These are phyloP conservation scores for Atta colombica DNA, from an alignment of 1,140 invertebrate species.

Conservation along the genomic window DNA sequence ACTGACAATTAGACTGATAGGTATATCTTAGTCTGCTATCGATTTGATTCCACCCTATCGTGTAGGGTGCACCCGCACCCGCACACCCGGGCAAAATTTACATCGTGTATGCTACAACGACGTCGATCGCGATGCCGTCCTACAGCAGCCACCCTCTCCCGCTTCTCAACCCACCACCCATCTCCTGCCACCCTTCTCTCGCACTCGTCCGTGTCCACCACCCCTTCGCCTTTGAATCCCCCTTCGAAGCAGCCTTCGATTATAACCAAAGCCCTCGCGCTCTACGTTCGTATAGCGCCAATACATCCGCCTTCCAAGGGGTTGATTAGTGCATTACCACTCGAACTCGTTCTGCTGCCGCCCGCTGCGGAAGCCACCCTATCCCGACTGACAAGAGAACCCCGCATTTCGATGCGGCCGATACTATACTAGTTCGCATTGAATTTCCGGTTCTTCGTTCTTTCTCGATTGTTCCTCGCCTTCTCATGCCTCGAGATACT, in stretches of 20 bases:
- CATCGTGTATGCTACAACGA: slow-evolving; percentile 84
- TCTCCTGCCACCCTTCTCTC: slow-evolving; percentile 75
- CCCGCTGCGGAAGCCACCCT: slow-evolving; percentile 39
- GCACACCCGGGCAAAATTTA: slow-evolving; percentile 84
- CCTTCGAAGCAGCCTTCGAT: slow-evolving; percentile 81
- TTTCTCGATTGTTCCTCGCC: slow-evolving; percentile 55
- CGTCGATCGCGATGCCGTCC: slow-evolving; percentile 80
- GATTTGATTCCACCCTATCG: slow-evolving; percentile 86
- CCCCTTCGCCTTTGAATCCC: slow-evolving; percentile 75
- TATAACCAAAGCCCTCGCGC: slow-evolving; percentile 82
- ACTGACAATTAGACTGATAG: slow-evolving; percentile 87
- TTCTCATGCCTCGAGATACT: slow-evolving; percentile 73
- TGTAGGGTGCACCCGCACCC: slow-evolving; percentile 83
- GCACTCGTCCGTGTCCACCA: slow-evolving; percentile 75
- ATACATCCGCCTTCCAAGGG: slow-evolving; percentile 82
- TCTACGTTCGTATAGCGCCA: slow-evolving; percentile 75
- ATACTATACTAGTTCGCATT: slow-evolving; percentile 67
- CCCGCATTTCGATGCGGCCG: slow-evolving; percentile 66
- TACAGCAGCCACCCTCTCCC: slow-evolving; percentile 71
- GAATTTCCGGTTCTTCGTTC: slow-evolving; percentile 62
- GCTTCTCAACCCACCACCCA: slow-evolving; percentile 64
- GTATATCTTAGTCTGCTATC: slow-evolving; percentile 87
- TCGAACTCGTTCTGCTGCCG: slow-evolving; percentile 71
- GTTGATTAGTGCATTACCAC: slow-evolving; percentile 84
- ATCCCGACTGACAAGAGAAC: slow-evolving; percentile 61